Evolutionary conservation across 1,140 invertebrate genomes (phyloP).

Genomic region (Thalassaphorura encarpata): DNA sequence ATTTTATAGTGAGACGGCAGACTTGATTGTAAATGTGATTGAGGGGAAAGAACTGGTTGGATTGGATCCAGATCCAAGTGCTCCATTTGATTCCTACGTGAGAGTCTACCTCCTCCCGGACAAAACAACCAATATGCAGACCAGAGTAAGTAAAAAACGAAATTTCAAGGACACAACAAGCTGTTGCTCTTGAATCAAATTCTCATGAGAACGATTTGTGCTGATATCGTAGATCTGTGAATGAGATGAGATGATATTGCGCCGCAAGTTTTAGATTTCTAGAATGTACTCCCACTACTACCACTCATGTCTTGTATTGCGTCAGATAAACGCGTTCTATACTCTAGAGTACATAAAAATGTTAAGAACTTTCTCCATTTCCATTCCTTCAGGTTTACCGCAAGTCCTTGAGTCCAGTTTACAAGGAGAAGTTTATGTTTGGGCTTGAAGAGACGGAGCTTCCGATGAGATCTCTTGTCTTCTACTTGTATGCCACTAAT

Average conservation of each 20-base stretch:
- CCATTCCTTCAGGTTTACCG: constrained; percentile 49
- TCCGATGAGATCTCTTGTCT: constrained; percentile 43
- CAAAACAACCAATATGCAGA: constrained; percentile 58
- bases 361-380: no score
- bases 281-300: no score
- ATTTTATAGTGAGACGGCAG: constrained; percentile 52
- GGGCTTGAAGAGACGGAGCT: constrained; percentile 49
- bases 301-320: no score
- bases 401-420: constrained; percentile 54
- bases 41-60: constrained; percentile 62
- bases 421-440: constrained; percentile 64
- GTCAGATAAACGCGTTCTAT: no score
- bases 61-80: constrained; percentile 46
- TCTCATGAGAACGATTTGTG: no score
- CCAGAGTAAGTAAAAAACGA: constrained; percentile 43
- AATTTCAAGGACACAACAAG: neutral
- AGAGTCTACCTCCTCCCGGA: constrained; percentile 63
- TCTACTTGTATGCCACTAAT: constrained; percentile 53
- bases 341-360: no score
- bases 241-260: no score
- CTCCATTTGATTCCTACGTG: constrained; percentile 60
- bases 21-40: constrained; percentile 58
- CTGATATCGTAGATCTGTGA: no score
- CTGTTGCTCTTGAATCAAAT: neutral
- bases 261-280: no score